Conservation (phyloP, 2,113 vertebrate genomes). For the Grammomys dolichurus region DNA sequence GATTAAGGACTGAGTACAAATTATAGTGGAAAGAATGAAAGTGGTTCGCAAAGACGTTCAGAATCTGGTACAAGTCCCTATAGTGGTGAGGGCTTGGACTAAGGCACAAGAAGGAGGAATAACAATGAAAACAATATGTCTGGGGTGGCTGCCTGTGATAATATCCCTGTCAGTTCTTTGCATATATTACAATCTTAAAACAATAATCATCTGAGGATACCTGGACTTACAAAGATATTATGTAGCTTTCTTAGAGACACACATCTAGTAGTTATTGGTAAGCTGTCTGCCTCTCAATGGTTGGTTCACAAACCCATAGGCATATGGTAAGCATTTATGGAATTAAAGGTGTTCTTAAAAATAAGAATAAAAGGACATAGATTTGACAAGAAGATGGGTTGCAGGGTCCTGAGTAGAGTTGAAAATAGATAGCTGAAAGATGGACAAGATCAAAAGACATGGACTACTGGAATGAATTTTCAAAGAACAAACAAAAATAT, state of each 20-base stretch:
- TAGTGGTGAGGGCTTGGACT: neutral
- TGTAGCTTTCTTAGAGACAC: neutral
- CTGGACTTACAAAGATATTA: neutral
- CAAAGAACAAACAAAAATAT: neutral
- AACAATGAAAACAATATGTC: neutral
- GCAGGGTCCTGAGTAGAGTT: neutral
- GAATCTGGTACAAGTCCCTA: neutral
- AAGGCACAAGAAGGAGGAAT: neutral
- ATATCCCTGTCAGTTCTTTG: neutral
- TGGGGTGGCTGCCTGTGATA: fast-evolving
- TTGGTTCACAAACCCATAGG: neutral
- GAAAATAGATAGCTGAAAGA: no score
- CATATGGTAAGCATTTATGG: neutral
- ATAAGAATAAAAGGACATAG: neutral
- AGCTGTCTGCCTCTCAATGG: no score
- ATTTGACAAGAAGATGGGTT: neutral
- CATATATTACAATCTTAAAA: neutral
- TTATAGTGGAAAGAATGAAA: neutral
- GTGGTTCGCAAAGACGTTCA: neutral
- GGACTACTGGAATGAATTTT: neutral
- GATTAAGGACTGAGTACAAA: neutral
- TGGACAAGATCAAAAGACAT: neutral
- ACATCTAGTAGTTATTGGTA: neutral
- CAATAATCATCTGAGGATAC: neutral
- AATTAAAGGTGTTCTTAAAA: neutral